Base-by-base conservation (phyloP, 2,113 vertebrate genomes). In the Cryptomyrus ogoouensis region DNA sequence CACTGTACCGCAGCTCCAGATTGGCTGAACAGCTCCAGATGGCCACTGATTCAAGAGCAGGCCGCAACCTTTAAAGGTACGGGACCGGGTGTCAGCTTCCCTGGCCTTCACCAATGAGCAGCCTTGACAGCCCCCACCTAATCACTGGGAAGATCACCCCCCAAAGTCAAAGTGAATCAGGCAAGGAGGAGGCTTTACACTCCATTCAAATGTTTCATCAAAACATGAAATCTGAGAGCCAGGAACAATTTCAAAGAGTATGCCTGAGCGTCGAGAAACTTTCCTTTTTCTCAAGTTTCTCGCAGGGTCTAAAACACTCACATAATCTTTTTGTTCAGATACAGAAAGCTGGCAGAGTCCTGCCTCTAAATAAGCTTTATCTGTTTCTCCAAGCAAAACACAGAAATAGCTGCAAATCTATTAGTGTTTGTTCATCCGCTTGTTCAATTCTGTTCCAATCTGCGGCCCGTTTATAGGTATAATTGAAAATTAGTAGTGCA, bases 401-500 rank as follows among this genome's bases (percentile, higher is more conserved):
- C 39, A 87, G 27, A 92, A 88, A 90, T 74, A 87, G 90, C 89
- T 91, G 91, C 89, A 92, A 94, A 93, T 93, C 94, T 93, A 93
- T 94, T 93, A 90, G 83, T 94, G 94, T 96, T 95, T 94, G 94
- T 97, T 97, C 95, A 95, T 94, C 95, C 95, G 95, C 97, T 96
- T 93, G 97, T 98, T 96, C 94, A 97, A 97, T 98, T 98, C 97
- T 96, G 96, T 97, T 97, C 96, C 97, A 97, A 97, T 98, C 96
- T 96, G 96, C 96, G 96, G 97, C 96, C 97, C 97, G 98, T 98
- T 97, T 99, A 97, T 98, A 97, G 97, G 96, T 97, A 97, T 99
- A 99, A 99, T 99, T 99, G 98, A 99, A 99, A 99, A 99, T 99
- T 99, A 99, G 98, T 96, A 95, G 97, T 97, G 97, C 97, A 98